phyloP scores from a whole-genome alignment of 64 coral and sea anemone species.

The Montipora cactus region DNA sequence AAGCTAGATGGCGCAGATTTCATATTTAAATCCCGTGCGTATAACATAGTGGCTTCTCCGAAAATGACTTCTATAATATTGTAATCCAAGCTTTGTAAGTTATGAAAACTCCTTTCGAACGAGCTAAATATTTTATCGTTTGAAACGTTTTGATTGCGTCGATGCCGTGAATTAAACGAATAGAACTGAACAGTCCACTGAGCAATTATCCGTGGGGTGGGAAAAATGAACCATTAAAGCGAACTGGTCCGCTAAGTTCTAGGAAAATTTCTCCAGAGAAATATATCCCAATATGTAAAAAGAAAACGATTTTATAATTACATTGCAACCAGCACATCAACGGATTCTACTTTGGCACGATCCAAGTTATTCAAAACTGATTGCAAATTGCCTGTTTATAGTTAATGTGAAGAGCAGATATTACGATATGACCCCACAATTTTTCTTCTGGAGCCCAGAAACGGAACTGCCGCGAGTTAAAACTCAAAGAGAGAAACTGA shows the following conservation, averaged over 20 bases:
- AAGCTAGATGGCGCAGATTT: not conserved
- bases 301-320: too few species aligned
- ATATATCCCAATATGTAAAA: too few species aligned
- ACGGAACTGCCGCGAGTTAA: not conserved
- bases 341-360: not conserved
- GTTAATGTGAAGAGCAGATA: not conserved
- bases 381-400: not conserved
- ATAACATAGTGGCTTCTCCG: not conserved
- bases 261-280: not conserved
- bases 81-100: not conserved
- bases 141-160: not conserved
- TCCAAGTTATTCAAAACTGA: not conserved
- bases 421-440: not conserved
- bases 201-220: not conserved
- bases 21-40: not conserved
- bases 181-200: not conserved
- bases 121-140: not conserved
- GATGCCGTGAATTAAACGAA: too few species aligned
- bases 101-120: constrained; percentile 22
- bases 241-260: not conserved
- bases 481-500: not conserved
- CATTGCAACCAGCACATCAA: not conserved
- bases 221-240: not conserved
- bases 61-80: not conserved
- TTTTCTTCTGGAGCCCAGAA: not conserved